Base-by-base conservation (phyloP, 2,888 invertebrate species). In the Standfussiana lucernea region DNA sequence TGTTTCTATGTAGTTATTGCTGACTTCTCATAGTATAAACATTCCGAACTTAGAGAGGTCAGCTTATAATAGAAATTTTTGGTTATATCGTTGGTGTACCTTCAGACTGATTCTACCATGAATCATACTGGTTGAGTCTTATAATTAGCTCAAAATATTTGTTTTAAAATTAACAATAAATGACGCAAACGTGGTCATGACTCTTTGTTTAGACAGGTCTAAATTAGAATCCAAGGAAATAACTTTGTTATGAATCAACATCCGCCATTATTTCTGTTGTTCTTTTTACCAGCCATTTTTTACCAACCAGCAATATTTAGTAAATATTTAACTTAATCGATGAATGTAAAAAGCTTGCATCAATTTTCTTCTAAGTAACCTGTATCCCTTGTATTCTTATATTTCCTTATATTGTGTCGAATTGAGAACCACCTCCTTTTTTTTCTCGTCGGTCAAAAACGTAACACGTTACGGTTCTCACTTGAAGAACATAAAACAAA, bases 141-240 rank as follows among this genome's bases (percentile, higher is more conserved):
- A 70, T 70, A 83, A 83, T 86, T 76, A 83, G 83, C 68, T 28
- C 50, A 66, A 66, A 70, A 47, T 75, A 66, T 82, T 68, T 59
- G 70, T 85, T 61, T 76, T 82, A 65, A 85, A 86, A 83, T 82
- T 82, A 72, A 76, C 72, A 76, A 72, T 82, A 45, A 71, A 50
- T 83, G 83, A 81, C 75, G 85, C 50, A 81, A 35, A 59, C 8
- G n/a, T 7, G 21, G 74, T 64, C 61, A 71, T 68, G 67, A 75
- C 56, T 56, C 45, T 79, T 79, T 67, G 47, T 67, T 35, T 21
- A 59, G 18, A 61, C 13, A 24, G 2, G 13, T 35, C 47, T 35
- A 78, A 77, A 68, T 77, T 83, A 78, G 45, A 64, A 56, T 64
- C 24, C 40, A 35, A 67, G 67, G 24, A 67, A 67, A 73, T 37